Conservation (phyloP, 2,113 vertebrate species). For the Entomyzon cyanotis region DNA sequence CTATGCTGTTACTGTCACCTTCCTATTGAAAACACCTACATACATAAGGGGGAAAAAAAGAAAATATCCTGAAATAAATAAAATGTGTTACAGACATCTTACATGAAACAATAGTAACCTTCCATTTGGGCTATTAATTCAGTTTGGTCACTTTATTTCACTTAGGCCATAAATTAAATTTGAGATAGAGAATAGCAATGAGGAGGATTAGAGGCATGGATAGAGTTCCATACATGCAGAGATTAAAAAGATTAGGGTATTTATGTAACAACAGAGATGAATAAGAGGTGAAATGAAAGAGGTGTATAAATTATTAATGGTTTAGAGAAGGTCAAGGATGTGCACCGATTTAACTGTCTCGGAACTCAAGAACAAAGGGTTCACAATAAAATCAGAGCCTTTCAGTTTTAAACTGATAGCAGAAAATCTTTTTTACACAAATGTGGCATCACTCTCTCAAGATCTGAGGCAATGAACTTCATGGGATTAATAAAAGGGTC, state of each 20-base stretch:
- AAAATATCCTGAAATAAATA: not conserved
- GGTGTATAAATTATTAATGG: slow-evolving; percentile 42
- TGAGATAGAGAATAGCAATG: not conserved
- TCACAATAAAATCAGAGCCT: not conserved
- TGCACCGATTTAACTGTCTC: not conserved
- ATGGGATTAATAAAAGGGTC: not conserved
- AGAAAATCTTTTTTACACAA: slow-evolving; percentile 9
- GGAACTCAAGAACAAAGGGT: slow-evolving; percentile 1
- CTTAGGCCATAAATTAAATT: not conserved
- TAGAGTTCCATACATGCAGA: not conserved
- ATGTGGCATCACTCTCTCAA: not conserved
- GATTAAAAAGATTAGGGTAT: slow-evolving; percentile 40
- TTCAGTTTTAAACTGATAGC: not conserved
- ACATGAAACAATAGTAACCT: not conserved
- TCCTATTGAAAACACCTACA: not conserved
- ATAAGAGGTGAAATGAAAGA: slow-evolving; percentile 47
- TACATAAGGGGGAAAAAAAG: not conserved
- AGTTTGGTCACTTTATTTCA: not conserved
- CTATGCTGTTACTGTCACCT: not conserved
- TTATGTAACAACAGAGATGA: slow-evolving; percentile 31
- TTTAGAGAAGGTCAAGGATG: slow-evolving; percentile 12
- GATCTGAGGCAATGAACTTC: not conserved
- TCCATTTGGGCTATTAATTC: not conserved
- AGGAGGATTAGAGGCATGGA: not conserved
- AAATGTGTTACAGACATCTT: not conserved